These are phyloP conservation scores for Drosophila rhopaloa DNA, from an alignment of 1,140 invertebrate genomes.

Conservation along the genomic window DNA sequence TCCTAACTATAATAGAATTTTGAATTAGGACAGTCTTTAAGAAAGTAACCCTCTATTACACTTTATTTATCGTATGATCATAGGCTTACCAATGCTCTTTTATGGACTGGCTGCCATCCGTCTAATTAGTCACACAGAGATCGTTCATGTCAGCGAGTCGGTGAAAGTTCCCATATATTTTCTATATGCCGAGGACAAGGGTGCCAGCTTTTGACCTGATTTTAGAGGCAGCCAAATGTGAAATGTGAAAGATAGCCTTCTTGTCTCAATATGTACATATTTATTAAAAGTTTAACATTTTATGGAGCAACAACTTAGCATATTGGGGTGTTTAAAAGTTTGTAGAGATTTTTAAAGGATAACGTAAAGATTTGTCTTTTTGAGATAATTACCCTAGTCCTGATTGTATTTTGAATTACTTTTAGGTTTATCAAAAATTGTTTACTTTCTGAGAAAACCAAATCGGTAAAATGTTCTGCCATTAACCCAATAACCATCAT, in stretches of 20 bases:
- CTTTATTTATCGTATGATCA: background rate
- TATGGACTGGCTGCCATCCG: conserved; percentile 94
- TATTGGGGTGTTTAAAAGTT: no score
- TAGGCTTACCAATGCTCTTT: conserved; percentile 95
- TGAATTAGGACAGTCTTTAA: no score
- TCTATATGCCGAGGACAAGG: conserved; percentile 93
- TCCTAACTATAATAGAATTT: no score
- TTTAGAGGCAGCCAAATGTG: background rate
- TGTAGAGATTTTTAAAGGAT: background rate
- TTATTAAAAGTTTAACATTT: conserved; percentile 5
- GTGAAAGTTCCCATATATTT: conserved; percentile 92
- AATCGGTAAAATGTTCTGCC: no score
- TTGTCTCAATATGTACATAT: conserved; percentile 12
- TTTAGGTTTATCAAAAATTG: background rate
- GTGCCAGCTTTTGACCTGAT: conserved; percentile 87
- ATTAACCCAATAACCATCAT: no score
- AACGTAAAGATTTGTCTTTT: conserved; percentile 3
- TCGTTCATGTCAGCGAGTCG: conserved; percentile 90
- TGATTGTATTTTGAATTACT: background rate
- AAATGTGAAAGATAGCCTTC: conserved; percentile 11
- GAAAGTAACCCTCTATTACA: no score
- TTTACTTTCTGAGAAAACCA: background rate
- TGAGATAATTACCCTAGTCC: background rate
- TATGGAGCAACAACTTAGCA: no score
- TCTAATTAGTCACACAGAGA: conserved; percentile 92